phyloP scores from a whole-genome alignment of 2,888 invertebrate species.

The Dolichomitus sp. region DNA sequence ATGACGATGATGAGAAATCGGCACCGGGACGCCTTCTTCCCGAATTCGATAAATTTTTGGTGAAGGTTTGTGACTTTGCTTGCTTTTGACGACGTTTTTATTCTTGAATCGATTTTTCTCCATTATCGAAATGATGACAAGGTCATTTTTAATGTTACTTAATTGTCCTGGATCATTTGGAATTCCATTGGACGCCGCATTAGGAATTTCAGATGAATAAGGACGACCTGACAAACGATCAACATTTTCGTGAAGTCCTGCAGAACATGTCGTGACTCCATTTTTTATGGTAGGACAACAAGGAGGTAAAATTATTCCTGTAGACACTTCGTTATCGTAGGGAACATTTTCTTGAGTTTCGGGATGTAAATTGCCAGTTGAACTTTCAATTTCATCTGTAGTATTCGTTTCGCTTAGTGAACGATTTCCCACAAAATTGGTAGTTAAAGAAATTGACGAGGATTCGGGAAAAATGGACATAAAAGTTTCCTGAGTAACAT shows the following conservation, averaged over 20 bases:
- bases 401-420: neutral
- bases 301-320: constrained; percentile 57
- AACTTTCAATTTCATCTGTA: neutral
- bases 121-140: constrained; percentile 53
- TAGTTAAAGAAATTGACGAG: neutral
- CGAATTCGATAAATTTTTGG: constrained; percentile 18
- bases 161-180: neutral
- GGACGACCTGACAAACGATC: neutral
- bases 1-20: constrained; percentile 17
- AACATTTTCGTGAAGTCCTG: neutral
- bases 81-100: constrained; percentile 7
- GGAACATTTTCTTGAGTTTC: neutral
- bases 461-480: neutral
- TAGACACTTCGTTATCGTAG: constrained; percentile 6
- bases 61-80: neutral
- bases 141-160: constrained; percentile 31
- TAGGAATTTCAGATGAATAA: neutral
- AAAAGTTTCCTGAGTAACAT: neutral
- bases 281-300: constrained; percentile 19
- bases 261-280: neutral
- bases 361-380: neutral
- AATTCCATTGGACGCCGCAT: neutral
- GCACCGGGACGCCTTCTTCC: neutral
- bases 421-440: neutral
- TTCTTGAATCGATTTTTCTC: constrained; percentile 41